Percentiles rank a stretch among this genome's conserved stretches.
Conservation (phyloP, 2,888 invertebrate genomes). For the Parasteatoda lunata region DNA sequence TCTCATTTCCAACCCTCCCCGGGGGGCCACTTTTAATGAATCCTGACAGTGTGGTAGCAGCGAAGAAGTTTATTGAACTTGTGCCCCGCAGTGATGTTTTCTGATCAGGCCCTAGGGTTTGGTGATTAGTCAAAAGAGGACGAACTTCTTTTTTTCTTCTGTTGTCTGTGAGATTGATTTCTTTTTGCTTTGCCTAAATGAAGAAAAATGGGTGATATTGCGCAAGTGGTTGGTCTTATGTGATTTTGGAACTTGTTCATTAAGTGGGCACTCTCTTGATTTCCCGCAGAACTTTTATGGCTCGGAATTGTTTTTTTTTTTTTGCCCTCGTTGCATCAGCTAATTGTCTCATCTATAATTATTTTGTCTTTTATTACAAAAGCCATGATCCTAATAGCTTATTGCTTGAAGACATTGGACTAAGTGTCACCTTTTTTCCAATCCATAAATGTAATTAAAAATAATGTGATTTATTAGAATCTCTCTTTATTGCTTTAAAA, state of each 20-base stretch:
- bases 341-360: too few species aligned
- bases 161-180: slow-evolving; percentile 29
- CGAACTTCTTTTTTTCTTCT: not conserved
- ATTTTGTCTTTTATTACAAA: too few species aligned
- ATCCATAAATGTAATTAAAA: too few species aligned
- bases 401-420: too few species aligned
- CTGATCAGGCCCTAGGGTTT: slow-evolving; percentile 26
- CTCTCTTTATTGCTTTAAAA: too few species aligned
- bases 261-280: not conserved
- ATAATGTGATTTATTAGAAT: too few species aligned
- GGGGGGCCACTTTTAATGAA: slow-evolving; percentile 46
- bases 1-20: not conserved
- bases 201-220: not conserved
- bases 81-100: slow-evolving; percentile 15
- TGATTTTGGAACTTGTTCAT: not conserved
- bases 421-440: too few species aligned
- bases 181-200: not conserved
- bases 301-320: too few species aligned
- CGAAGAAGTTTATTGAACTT: slow-evolving; percentile 54
- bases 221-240: not conserved
- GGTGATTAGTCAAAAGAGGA: slow-evolving; percentile 39
- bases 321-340: too few species aligned
- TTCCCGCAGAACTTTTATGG: not conserved
- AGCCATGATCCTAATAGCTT: too few species aligned
- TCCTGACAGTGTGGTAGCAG: slow-evolving; percentile 10